phyloP scores from a whole-genome alignment of 2,797 vertebrate species.

The Rallus crepitans region DNA sequence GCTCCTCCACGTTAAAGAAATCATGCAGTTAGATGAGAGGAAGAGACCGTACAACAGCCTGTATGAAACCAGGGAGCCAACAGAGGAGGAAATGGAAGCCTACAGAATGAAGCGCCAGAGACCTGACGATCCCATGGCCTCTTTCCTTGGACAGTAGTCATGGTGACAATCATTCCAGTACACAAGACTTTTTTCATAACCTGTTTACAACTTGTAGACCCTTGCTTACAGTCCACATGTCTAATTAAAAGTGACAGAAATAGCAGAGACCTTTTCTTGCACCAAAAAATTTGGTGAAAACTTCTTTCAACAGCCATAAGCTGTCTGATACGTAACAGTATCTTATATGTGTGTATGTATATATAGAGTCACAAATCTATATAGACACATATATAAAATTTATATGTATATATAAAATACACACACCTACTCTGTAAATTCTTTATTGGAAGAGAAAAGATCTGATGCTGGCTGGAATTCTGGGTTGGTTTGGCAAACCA shows the following conservation, averaged over 20 bases:
- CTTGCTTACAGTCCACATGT: neutral
- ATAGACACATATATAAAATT: neutral
- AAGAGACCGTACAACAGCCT: slow-evolving; percentile 92
- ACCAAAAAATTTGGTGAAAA: neutral
- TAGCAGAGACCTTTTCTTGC: neutral
- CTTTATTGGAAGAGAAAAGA: neutral
- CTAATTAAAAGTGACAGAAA: neutral
- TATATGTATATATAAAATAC: neutral
- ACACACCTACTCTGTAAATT: neutral
- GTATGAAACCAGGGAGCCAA: slow-evolving; percentile 91
- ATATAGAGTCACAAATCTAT: neutral
- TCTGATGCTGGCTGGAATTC: neutral
- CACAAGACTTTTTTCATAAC: neutral
- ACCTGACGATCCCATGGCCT: slow-evolving; percentile 95
- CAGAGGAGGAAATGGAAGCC: slow-evolving; percentile 98
- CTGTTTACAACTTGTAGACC: neutral
- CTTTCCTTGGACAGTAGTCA: slow-evolving; percentile 89
- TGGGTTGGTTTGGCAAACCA: neutral
- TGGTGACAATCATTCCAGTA: neutral
- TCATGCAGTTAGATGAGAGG: slow-evolving; percentile 94
- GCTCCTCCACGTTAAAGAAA: slow-evolving; percentile 88
- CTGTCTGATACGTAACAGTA: neutral
- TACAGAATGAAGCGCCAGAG: slow-evolving; percentile 94
- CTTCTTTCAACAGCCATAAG: neutral
- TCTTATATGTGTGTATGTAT: neutral